phyloP scores from a whole-genome alignment of 1,140 invertebrate species.

The Mactra quadrangularis region DNA sequence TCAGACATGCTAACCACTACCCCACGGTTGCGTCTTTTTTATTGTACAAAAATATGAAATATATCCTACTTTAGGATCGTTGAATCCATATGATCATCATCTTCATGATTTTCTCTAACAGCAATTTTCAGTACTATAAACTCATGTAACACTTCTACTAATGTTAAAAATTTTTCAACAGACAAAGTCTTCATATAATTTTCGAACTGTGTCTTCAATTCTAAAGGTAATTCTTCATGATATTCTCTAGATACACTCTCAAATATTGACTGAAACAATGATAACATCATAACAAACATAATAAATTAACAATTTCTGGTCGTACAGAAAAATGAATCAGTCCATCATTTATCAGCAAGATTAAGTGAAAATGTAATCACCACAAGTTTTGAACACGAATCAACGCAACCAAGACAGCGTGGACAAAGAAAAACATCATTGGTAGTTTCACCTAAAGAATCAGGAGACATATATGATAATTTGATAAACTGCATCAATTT shows the following conservation, averaged over 20 bases:
- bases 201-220: background rate
- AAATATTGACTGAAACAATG: constrained; percentile 44
- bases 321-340: too few relatives aligned
- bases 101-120: constrained; percentile 13
- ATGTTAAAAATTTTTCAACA: constrained; percentile 23
- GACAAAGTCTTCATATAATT: constrained; percentile 42
- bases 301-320: too few relatives aligned
- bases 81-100: constrained; percentile 44
- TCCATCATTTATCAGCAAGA: too few relatives aligned
- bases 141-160: constrained; percentile 47
- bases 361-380: too few relatives aligned
- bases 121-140: constrained; percentile 31
- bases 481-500: too few relatives aligned
- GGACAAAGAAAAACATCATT: too few relatives aligned
- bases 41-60: background rate
- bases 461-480: background rate
- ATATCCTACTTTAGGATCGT: constrained; percentile 7
- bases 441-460: too few relatives aligned
- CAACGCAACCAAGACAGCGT: too few relatives aligned
- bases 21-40: too few relatives aligned
- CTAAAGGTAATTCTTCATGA: constrained; percentile 19
- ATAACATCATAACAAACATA: too few relatives aligned
- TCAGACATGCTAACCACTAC: too few relatives aligned
- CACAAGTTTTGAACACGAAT: too few relatives aligned
- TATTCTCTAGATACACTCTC: constrained; percentile 1